Base-by-base conservation (phyloP, 2,113 vertebrate genomes). In the Cheilinus undulatus region DNA sequence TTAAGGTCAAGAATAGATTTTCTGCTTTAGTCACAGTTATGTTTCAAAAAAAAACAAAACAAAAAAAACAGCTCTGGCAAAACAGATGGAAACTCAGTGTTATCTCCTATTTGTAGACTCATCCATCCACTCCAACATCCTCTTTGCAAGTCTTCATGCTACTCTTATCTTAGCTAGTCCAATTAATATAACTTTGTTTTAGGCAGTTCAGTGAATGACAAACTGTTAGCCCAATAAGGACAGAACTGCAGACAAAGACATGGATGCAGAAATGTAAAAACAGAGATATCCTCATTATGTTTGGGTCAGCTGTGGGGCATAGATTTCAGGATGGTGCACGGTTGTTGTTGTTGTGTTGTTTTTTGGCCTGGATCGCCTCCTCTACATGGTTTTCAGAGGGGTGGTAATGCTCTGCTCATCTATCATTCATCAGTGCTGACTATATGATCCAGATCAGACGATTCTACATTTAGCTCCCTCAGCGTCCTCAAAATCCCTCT, bases 361-460 rank as follows among this genome's bases (percentile, higher is more conserved):
- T 70, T 64, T 62, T 68, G n/a, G 28, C 32, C 26, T 43, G n/a
- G 75, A 20, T 67, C 36, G 11, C 23, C 19, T 73, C 50, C 45
- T 57, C 28, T 48, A 28, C 28, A 2, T 60, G 20, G 7, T 82
- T 73, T 78, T 45, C 28, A 22, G 60, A 78, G 30, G 66, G 68
- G 17, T 66, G 54, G 62, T 76, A 82, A 85, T 88, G 84, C 69
- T 85, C 56, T 7, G 0, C 76, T 88, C 86, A 88, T 91, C 70
- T 72, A 86, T 88, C 73, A 76, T 91, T 88, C 73, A 85, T 81
- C 56, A 76, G 48, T 7, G 48, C 53, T 63, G 76, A 84, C 80
- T 56, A 54, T 79, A 75, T 85, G 85, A 91, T 86, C 80, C 71
- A 60, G 57, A 83, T 70, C 71, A 76, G 43, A 84, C 7, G 12